Percentiles rank a stretch among this genome's conserved stretches.
phyloP scores from a whole-genome alignment of 1,140 invertebrate genomes.

The Pygmarrhopalites habei region DNA sequence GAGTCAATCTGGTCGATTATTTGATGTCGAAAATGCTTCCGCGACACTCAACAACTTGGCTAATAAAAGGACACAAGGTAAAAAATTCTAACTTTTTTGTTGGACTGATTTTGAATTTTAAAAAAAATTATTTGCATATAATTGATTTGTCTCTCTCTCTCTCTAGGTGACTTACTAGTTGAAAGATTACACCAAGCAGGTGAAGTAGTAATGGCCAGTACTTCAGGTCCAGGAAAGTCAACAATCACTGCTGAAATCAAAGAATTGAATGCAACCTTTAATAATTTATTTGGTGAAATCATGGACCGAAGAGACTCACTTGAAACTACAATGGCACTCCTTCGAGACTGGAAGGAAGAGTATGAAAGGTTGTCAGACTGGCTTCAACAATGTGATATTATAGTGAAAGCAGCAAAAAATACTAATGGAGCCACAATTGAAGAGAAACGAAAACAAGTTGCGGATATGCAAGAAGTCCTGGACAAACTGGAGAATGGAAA shows the following conservation, averaged over 20 bases:
- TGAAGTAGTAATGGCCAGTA: slow-evolving; percentile 73
- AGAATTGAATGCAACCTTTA: slow-evolving; percentile 73
- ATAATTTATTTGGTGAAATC: slow-evolving; percentile 76
- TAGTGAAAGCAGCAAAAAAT: slow-evolving; percentile 83
- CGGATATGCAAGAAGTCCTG: slow-evolving; percentile 57
- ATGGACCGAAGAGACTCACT: slow-evolving; percentile 74
- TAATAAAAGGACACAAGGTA: slow-evolving; percentile 83
- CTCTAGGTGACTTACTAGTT: slow-evolving; percentile 75
- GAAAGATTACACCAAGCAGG: slow-evolving; percentile 79
- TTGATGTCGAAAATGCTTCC: slow-evolving; percentile 74
- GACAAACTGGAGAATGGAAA: slow-evolving; percentile 69
- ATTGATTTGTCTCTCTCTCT: too few species aligned
- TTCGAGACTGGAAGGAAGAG: slow-evolving; percentile 86
- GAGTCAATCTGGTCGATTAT: slow-evolving; percentile 74
- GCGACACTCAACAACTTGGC: slow-evolving; percentile 73
- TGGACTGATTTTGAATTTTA: too few species aligned
- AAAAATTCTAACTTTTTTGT: too few species aligned
- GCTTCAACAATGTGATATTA: slow-evolving; percentile 86
- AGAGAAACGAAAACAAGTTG: slow-evolving; percentile 78
- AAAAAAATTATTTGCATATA: too few species aligned
- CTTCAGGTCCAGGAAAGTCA: slow-evolving; percentile 67
- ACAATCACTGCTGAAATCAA: slow-evolving; percentile 76
- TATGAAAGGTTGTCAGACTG: slow-evolving; percentile 85
- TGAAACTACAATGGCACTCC: slow-evolving; percentile 70
- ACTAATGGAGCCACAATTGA: slow-evolving; percentile 68